These are phyloP conservation scores for Porites cylindrica DNA, from an alignment of 92 coral and sea anemone species.

Conservation along the genomic window DNA sequence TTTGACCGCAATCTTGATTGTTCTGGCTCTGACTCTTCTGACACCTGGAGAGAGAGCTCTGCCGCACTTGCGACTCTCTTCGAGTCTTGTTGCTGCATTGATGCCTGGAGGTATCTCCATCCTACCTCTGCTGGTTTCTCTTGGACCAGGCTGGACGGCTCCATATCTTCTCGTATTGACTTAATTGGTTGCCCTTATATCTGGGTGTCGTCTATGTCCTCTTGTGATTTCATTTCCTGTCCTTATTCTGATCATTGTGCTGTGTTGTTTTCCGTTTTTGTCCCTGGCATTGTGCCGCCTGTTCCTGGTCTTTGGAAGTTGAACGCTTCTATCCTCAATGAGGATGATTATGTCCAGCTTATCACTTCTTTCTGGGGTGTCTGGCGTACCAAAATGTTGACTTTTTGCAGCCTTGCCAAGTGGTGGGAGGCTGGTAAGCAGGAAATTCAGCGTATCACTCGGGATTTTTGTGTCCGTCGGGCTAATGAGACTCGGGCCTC, in stretches of 20 bases:
- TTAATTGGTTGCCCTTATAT: constrained; percentile 41
- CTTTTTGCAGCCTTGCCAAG: background rate
- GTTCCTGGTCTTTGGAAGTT: constrained; percentile 45
- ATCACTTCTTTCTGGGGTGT: constrained; percentile 7
- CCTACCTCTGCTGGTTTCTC: constrained; percentile 17
- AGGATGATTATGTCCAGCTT: background rate
- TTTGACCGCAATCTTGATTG: constrained; percentile 20
- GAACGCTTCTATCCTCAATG: background rate
- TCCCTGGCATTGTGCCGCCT: background rate
- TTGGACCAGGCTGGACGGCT: constrained; percentile 42
- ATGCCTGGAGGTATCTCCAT: constrained; percentile 35
- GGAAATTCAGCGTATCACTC: background rate
- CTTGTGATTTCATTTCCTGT: constrained; percentile 9
- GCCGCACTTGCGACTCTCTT: background rate
- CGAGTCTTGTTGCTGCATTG: background rate
- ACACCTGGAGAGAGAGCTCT: background rate
- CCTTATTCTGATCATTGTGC: constrained; percentile 39
- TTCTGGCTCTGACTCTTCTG: background rate
- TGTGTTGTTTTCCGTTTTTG: too few species aligned
- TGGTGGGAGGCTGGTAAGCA: constrained; percentile 56
- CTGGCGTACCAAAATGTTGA: background rate
- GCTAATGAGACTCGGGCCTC: background rate
- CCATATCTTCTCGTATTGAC: constrained; percentile 50
- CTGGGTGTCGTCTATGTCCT: constrained; percentile 7
- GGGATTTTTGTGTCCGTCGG: background rate